Evolutionary conservation across 2,888 invertebrate species (phyloP), one percentile per base, ranked within the genome.

Genomic region (Ophion costatus): DNA sequence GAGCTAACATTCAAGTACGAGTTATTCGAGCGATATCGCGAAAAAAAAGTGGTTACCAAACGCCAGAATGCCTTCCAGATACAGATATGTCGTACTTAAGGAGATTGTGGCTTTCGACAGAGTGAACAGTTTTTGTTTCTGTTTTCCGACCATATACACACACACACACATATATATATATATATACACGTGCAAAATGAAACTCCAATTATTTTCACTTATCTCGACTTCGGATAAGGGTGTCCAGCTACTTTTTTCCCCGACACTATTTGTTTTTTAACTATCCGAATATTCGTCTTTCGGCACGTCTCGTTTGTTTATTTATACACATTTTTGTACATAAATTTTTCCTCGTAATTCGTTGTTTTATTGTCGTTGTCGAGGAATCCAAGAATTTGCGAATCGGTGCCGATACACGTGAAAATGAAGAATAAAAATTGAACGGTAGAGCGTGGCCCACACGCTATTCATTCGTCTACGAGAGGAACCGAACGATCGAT

Each of bases 71-170:
- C 88, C 86, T 90, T 91, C 83, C 89, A 90, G 90, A 86, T 90
- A 91, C 91, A 91, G 91, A 91, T 90, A 92, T 89, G 88, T 91
- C 88, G 92, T 92, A 92, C 92, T 92, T 92, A 91, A 92, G 90
- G 67, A 82, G 73, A 90, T 90, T 90, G 91, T 90, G 90, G 90
- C 90, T 90, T 91, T 77, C 87, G 85, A 88, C 88, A 87, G 86
- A 89, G 86, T 88, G 88, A 22, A 45, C 7, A 24, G 29, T 79
- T 69, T 82, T 76, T 75, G 71, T 22, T 56, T 63, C 42, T 20
- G 45, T 51, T 51, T 59, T 42, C 64, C 63, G 24, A 63, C 29
- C 29, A 63, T 63, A 45, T 61, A 63, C n/a, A 45, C 61, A 33
- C 42, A 79, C 29, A 14, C 57, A 38, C 56, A 42, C 29, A 29